Conservation (phyloP, 2,113 vertebrate genomes). For the Hucho hucho region DNA sequence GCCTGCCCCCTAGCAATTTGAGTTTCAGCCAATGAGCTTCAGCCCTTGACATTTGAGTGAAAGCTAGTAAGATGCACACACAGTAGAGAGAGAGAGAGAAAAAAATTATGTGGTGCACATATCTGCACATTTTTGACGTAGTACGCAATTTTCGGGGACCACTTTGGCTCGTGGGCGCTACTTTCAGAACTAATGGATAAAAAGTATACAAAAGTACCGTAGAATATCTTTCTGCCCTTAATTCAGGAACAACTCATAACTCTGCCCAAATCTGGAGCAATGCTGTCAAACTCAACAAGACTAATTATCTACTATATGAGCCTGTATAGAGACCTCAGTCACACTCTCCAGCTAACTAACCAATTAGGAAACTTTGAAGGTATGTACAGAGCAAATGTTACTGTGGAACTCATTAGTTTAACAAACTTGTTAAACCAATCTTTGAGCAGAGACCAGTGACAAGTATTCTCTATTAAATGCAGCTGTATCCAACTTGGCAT, state of each 20-base stretch:
- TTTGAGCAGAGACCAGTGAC: slow-evolving; percentile 10
- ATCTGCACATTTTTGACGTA: too few relatives aligned
- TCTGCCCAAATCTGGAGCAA: background rate
- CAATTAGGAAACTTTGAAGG: slow-evolving; percentile 35
- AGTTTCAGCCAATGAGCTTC: background rate
- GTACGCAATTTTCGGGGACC: too few relatives aligned
- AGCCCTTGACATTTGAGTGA: background rate
- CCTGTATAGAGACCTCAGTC: slow-evolving; percentile 11
- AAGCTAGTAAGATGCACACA: too few relatives aligned
- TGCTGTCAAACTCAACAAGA: background rate
- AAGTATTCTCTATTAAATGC: slow-evolving; percentile 25
- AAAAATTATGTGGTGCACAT: too few relatives aligned
- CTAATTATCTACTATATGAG: background rate
- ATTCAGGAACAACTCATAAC: background rate
- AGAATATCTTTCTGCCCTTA: background rate
- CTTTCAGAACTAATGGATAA: too few relatives aligned
- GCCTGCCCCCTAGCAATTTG: background rate
- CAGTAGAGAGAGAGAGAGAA: too few relatives aligned
- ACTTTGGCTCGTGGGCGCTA: too few relatives aligned
- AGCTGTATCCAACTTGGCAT: slow-evolving; percentile 43
- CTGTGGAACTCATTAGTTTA: slow-evolving; percentile 23
- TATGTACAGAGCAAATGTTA: slow-evolving; percentile 17
- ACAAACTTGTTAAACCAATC: slow-evolving; percentile 15
- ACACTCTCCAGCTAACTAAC: slow-evolving; percentile 14
- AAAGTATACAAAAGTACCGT: too few relatives aligned